Evolutionary conservation across 2,888 invertebrate species (phyloP).

Genomic region (Drosophila suboccidentalis): DNA sequence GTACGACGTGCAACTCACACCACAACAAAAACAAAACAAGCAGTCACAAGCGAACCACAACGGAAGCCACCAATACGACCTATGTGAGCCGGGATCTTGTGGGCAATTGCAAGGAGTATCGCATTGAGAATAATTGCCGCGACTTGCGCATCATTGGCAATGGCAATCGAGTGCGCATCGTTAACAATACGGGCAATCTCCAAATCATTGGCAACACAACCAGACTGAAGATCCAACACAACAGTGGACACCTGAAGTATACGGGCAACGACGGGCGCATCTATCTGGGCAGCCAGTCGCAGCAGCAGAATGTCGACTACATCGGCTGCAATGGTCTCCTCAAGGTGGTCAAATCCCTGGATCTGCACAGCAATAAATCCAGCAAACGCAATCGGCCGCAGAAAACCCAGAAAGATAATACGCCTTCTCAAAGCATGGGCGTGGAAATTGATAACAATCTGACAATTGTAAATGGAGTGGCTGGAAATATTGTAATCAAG

Average conservation of each 20-base stretch:
- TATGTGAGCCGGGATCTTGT: conserved; percentile 76
- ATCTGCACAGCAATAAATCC: conserved; percentile 51
- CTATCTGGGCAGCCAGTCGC: conserved; percentile 82
- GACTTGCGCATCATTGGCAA: conserved; percentile 84
- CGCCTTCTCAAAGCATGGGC: conserved; percentile 6
- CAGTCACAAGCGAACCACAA: conserved; percentile 32
- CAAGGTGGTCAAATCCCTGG: conserved; percentile 80
- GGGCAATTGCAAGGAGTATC: conserved; percentile 84
- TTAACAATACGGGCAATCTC: conserved; percentile 79
- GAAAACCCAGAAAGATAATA: conserved; percentile 1
- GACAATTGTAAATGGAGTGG: conserved; percentile 72
- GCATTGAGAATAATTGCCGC: conserved; percentile 79
- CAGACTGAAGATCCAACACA: conserved; percentile 82
- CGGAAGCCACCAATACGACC: conserved; percentile 20
- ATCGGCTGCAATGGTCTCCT: conserved; percentile 84
- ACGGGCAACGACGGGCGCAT: conserved; percentile 85
- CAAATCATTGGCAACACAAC: conserved; percentile 84
- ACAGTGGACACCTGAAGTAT: conserved; percentile 81
- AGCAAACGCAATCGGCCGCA: conserved; percentile 12
- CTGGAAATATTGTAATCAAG: conserved; percentile 80
- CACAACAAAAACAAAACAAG: conserved; percentile 39
- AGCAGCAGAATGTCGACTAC: conserved; percentile 82
- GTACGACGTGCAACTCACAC: conserved; percentile 53
- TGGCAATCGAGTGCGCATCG: conserved; percentile 83
- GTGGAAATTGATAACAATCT: conserved; percentile 73